Evolutionary conservation across 1,140 invertebrate species (phyloP).

Genomic region (Bombus pascuorum): DNA sequence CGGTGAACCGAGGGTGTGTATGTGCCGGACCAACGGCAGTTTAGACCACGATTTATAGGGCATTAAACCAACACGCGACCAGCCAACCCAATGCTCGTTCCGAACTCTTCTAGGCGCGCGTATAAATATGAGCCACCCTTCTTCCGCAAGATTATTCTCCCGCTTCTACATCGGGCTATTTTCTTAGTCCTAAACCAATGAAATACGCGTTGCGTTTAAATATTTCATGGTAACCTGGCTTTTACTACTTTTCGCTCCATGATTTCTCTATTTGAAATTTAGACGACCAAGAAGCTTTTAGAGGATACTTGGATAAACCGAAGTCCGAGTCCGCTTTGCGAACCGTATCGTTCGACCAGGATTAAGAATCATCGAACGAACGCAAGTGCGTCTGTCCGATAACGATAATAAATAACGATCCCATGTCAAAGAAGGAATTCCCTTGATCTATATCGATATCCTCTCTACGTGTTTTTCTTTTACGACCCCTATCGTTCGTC

Average conservation of each 20-base stretch:
- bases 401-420: conserved; percentile 15
- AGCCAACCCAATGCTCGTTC: conserved; percentile 53
- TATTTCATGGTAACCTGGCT: conserved; percentile 18
- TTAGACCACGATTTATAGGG: conserved; percentile 71
- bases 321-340: neutral
- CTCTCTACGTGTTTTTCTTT: conserved; percentile 9
- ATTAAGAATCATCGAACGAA: conserved; percentile 47
- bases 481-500: conserved; percentile 24
- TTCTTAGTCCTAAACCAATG: conserved; percentile 10
- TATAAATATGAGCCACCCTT: conserved; percentile 18
- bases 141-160: conserved; percentile 10
- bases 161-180: conserved; percentile 43
- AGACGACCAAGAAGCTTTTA: too few relatives aligned
- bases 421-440: neutral
- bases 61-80: conserved; percentile 72
- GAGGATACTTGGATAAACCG: too few relatives aligned
- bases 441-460: conserved; percentile 56
- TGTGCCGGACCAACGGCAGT: conserved; percentile 59
- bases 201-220: neutral
- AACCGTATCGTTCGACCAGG: conserved; percentile 33
- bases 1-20: conserved; percentile 6
- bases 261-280: neutral
- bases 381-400: neutral
- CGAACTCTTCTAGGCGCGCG: conserved; percentile 50
- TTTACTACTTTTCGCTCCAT: neutral